phyloP scores from a whole-genome alignment of 64 coral and sea anemone genomes.

The Dendronephthya gigantea region DNA sequence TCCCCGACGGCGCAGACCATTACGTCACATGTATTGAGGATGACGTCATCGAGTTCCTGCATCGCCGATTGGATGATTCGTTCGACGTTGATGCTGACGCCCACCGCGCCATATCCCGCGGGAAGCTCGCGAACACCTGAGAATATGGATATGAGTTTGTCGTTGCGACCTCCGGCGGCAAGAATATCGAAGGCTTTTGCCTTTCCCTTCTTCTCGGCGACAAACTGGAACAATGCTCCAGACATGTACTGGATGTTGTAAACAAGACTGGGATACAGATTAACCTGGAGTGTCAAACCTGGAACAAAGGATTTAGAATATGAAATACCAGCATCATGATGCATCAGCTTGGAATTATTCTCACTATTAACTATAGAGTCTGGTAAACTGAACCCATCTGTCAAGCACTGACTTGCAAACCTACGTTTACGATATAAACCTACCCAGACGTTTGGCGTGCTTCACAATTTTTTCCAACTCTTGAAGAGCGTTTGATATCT shows the following conservation, averaged over 20 bases:
- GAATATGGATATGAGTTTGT: conserved; percentile 69
- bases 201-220: conserved; percentile 64
- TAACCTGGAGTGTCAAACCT: conserved; percentile 45
- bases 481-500: neutral
- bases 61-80: conserved; percentile 73
- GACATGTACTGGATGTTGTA: conserved; percentile 93
- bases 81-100: conserved; percentile 66
- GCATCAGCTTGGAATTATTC: conserved; percentile 18
- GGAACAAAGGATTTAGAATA: conserved; percentile 24
- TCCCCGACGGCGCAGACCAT: conserved; percentile 62
- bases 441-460: neutral
- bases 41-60: conserved; percentile 34
- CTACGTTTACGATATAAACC: neutral
- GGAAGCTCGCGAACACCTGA: conserved; percentile 29
- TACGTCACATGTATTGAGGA: conserved; percentile 45
- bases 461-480: neutral
- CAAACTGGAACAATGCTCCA: conserved; percentile 83
- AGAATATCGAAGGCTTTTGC: conserved; percentile 81
- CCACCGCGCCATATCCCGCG: conserved; percentile 53
- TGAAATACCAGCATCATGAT: conserved; percentile 41
- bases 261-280: conserved; percentile 62
- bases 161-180: conserved; percentile 80
- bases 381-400: too few species aligned
- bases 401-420: neutral
- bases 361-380: too few species aligned